phyloP scores from a whole-genome alignment of 2,888 invertebrate genomes.

The Leucozona laternaria region DNA sequence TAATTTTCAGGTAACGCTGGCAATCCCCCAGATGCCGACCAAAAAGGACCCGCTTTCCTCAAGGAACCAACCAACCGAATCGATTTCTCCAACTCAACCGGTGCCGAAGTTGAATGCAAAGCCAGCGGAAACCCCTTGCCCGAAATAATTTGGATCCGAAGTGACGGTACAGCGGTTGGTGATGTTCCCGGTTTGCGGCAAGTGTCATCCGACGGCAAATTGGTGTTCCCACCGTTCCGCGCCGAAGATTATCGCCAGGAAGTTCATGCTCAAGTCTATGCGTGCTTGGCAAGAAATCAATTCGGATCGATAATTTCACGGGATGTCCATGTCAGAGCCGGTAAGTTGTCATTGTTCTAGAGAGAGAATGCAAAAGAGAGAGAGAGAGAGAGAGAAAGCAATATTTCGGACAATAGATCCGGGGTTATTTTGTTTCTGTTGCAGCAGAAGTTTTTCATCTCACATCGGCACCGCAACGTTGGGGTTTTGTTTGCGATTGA shows the following conservation, averaged over 20 bases:
- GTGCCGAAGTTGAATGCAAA: constrained; percentile 96
- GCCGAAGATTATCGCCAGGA: constrained; percentile 97
- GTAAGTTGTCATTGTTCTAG: constrained; percentile 85
- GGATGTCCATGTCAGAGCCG: constrained; percentile 97
- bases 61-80: constrained; percentile 96
- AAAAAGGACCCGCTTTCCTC: constrained; percentile 95
- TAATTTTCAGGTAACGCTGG: constrained; percentile 78
- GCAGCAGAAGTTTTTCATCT: constrained; percentile 52
- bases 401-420: constrained; percentile 16
- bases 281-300: constrained; percentile 94
- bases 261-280: constrained; percentile 97
- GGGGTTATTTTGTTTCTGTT: constrained; percentile 15
- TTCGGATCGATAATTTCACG: constrained; percentile 96
- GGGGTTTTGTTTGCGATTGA: constrained; percentile 21
- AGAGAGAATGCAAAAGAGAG: constrained; percentile 69
- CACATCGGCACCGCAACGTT: background rate
- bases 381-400: constrained; percentile 20
- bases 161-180: constrained; percentile 95
- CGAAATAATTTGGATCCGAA: constrained; percentile 96
- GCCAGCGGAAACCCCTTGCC: constrained; percentile 95
- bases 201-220: constrained; percentile 95
- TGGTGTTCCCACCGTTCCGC: constrained; percentile 97
- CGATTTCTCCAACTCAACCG: constrained; percentile 97
- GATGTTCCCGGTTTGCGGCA: constrained; percentile 95
- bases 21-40: constrained; percentile 87